phyloP scores from a whole-genome alignment of 2,113 vertebrate species.

The Thamnaconus septentrionalis region DNA sequence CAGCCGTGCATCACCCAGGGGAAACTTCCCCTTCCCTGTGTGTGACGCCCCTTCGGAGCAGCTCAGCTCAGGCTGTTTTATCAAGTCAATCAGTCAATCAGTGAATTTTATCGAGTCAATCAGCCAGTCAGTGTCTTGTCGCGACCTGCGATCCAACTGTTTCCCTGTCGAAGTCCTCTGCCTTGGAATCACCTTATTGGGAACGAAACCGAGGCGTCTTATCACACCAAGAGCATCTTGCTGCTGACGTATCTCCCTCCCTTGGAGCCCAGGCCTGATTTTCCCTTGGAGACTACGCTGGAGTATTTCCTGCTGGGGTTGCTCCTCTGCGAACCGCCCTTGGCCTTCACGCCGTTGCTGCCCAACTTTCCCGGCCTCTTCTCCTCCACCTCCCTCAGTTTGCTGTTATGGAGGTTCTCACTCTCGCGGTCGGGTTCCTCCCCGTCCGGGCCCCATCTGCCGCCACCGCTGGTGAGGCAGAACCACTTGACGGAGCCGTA shows the following conservation, averaged over 20 bases:
- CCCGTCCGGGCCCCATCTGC: not conserved
- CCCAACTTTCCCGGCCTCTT: not conserved
- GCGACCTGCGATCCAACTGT: too few species aligned
- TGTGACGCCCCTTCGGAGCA: too few species aligned
- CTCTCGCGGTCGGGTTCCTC: not conserved
- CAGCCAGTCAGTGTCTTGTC: too few species aligned
- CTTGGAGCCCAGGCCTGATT: constrained; percentile 11
- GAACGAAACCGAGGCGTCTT: not conserved
- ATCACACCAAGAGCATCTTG: constrained; percentile 42
- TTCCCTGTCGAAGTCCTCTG: too few species aligned
- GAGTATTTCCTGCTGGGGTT: constrained; percentile 19
- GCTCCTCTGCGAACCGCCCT: constrained; percentile 21
- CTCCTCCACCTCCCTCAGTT: not conserved
- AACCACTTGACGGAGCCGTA: constrained; percentile 80
- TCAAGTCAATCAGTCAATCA: too few species aligned
- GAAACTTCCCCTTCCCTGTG: too few species aligned
- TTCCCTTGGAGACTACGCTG: constrained; percentile 11
- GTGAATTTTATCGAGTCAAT: too few species aligned
- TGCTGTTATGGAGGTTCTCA: constrained; percentile 23
- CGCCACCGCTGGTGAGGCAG: not conserved
- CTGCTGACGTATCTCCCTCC: constrained; percentile 21
- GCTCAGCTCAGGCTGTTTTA: too few species aligned
- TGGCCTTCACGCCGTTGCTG: constrained; percentile 10
- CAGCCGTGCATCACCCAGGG: not conserved
- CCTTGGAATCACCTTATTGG: too few species aligned